phyloP scores from a whole-genome alignment of 1,140 invertebrate genomes.

The Delia radicum region DNA sequence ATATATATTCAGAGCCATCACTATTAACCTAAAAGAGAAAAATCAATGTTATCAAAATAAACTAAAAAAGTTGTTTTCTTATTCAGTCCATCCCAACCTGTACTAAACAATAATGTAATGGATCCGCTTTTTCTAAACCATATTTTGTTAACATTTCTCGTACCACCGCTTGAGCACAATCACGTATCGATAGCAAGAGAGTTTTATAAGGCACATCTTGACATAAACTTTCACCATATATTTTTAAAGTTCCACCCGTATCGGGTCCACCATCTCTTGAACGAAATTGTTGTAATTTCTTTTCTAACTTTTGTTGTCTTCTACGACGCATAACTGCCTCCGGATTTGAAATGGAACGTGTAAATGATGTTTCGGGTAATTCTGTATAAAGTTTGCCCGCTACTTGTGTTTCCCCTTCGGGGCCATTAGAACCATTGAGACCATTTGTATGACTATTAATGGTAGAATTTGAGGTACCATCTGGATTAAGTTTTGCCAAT shows the following conservation, averaged over 20 bases:
- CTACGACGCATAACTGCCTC: slow-evolving; percentile 97
- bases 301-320: slow-evolving; percentile 95
- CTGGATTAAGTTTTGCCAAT: slow-evolving; percentile 78
- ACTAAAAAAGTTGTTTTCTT: background rate
- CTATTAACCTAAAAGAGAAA: slow-evolving; percentile 65
- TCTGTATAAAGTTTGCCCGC: slow-evolving; percentile 94
- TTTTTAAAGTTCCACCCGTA: slow-evolving; percentile 92
- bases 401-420: slow-evolving; percentile 77
- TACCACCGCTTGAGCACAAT: slow-evolving; percentile 88
- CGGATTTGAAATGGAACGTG: slow-evolving; percentile 97
- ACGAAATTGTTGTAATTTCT: slow-evolving; percentile 94
- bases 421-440: slow-evolving; percentile 33
- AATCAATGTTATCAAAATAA: background rate
- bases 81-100: slow-evolving; percentile 66
- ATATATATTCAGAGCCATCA: slow-evolving; percentile 81
- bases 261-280: slow-evolving; percentile 92
- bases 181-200: slow-evolving; percentile 87
- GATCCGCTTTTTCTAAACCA: slow-evolving; percentile 85
- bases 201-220: slow-evolving; percentile 99
- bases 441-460: slow-evolving; percentile 57
- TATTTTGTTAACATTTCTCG: slow-evolving; percentile 97
- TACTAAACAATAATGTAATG: slow-evolving; percentile 89
- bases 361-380: slow-evolving; percentile 96
- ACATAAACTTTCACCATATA: slow-evolving; percentile 95
- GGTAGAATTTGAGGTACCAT: slow-evolving; percentile 59